A percentile compares a stretch with the other conserved stretches of the same genome.
Evolutionary conservation across 1,140 invertebrate species (phyloP).

Genomic region (Drosophila fuyamai): DNA sequence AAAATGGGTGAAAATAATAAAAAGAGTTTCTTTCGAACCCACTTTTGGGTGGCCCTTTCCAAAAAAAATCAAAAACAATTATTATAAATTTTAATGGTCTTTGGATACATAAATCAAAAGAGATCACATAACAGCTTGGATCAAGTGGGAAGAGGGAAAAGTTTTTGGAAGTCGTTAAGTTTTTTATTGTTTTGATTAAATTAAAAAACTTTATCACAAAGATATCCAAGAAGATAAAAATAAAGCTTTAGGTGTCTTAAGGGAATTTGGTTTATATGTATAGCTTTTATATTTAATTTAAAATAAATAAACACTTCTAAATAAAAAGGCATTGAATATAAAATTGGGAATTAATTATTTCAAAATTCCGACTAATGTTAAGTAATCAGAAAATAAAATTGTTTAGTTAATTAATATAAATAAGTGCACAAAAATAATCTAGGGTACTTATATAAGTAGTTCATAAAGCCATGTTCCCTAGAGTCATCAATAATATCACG

Average conservation of each 20-base stretch:
- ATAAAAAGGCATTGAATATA: no score
- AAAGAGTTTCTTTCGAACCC: constrained; percentile 52
- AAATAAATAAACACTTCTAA: no score
- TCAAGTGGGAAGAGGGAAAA: constrained; percentile 3
- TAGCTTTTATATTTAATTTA: no score
- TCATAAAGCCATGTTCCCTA: no score
- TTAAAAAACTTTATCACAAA: background rate
- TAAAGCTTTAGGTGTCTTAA: no score
- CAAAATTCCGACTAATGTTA: no score
- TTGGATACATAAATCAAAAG: constrained; percentile 31
- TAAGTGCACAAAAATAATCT: no score
- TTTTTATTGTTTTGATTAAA: constrained; percentile 2
- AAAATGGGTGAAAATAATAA: constrained; percentile 41
- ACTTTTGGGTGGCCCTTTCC: constrained; percentile 59
- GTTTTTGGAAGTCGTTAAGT: constrained; percentile 6
- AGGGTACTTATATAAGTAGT: no score
- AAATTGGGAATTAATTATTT: no score
- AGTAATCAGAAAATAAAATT: no score
- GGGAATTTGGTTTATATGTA: no score
- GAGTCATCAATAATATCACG: constrained; percentile 8
- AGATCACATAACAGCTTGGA: constrained; percentile 20
- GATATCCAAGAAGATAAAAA: background rate
- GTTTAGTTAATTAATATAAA: no score
- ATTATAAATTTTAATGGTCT: constrained; percentile 35
- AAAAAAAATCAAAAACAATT: constrained; percentile 29